phyloP scores from a whole-genome alignment of 2,797 vertebrate species.

The Leptodactylus fallax region DNA sequence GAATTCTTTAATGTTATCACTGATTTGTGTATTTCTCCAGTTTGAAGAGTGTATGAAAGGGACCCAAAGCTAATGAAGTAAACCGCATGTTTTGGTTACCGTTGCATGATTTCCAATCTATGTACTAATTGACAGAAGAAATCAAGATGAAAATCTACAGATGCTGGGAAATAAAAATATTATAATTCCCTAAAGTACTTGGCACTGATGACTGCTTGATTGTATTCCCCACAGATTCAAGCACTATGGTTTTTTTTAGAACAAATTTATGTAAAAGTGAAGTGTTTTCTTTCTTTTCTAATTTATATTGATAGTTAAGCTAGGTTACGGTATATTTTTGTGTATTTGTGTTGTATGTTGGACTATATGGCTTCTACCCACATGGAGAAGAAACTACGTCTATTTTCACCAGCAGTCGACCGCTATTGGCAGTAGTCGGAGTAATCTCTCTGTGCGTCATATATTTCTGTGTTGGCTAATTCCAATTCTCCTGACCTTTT shows the following conservation, averaged over 20 bases:
- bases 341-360: background rate
- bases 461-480: too few species aligned
- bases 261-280: background rate
- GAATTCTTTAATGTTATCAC: too few species aligned
- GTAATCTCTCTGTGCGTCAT: too few species aligned
- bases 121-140: background rate
- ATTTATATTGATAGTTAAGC: background rate
- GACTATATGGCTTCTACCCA: background rate
- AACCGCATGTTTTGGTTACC: background rate
- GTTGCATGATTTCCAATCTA: background rate
- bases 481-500: too few species aligned
- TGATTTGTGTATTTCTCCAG: background rate
- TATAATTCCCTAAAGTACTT: background rate
- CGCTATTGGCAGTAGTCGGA: too few species aligned
- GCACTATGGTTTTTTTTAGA: background rate
- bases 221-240: background rate
- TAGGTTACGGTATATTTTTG: background rate
- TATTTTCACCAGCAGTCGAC: too few species aligned
- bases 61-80: background rate
- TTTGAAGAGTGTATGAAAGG: background rate
- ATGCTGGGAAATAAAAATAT: background rate
- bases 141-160: background rate
- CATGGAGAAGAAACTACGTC: too few species aligned
- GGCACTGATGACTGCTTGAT: slow-evolving; percentile 3
- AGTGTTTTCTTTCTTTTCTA: background rate